Evolutionary conservation across 1,140 invertebrate genomes (phyloP), one percentile per base, ranked within the genome.

Genomic region (Achroia grisella): DNA sequence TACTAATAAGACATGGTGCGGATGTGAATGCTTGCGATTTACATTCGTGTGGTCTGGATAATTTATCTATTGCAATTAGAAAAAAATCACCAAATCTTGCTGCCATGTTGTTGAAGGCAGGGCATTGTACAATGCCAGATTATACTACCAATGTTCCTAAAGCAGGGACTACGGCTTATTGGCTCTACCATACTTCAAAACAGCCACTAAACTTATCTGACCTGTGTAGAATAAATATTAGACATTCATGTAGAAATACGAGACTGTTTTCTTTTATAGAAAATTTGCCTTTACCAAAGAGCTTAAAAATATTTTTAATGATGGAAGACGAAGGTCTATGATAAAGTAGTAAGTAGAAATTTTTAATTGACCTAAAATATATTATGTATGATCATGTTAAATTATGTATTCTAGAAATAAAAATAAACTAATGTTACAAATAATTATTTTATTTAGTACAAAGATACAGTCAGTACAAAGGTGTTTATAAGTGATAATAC

Each of bases 1-100:
- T 84, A 4, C 60, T 86, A 4, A 80, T 87, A 17, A 70, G 75
- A 34, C 73, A 87, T 42, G 86, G 86, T 11, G 80, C 78, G n/a
- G 74, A 86, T 47, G 84, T 86, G 1, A 87, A 87, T 37, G 52
- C 68, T 1, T 83, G 75, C 45, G 77, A 83, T 47, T 51, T 83
- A 32, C 69, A 72, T 32, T 69, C 73, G 4, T 80, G 76, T 44
- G 75, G 75, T 14, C 54, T 86, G 32, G 80, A 86, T 45, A 87
- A 87, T 54, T 57, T 87, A 41, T 68, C 78, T 3, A 76, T 86
- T 48, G 86, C 79, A 4, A 64, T 73, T 31, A 64, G 63, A 32
- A 63, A 71, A 39, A 44, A 58, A 28, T 71, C 69, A 13, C 45
- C 52, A 37, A 51, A 63, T n/a, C 52, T 87, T 28, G 75, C 77